Evolutionary conservation across 2,888 invertebrate genomes (phyloP).

Genomic region (Eumacrocentrus americanus): DNA sequence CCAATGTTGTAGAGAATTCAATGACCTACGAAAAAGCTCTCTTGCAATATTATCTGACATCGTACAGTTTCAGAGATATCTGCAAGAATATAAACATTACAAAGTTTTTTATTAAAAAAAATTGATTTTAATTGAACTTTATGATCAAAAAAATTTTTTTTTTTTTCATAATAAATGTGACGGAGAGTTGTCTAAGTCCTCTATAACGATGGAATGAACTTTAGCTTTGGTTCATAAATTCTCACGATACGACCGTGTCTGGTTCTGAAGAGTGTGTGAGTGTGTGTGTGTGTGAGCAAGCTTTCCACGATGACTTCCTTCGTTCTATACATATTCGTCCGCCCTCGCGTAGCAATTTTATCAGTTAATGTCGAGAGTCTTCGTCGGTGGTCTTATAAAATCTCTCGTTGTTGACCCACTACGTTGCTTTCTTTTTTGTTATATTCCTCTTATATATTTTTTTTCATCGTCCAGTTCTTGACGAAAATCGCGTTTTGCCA

Average conservation of each 20-base stretch:
- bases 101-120: background rate
- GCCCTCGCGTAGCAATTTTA: background rate
- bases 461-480: background rate
- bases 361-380: background rate
- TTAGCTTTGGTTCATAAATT: conserved; percentile 10
- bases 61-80: background rate
- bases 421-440: background rate
- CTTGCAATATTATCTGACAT: too few relatives aligned
- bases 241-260: background rate
- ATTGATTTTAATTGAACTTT: background rate
- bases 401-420: background rate
- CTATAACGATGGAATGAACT: conserved; percentile 4
- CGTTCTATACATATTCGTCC: background rate
- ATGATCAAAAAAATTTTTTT: background rate
- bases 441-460: background rate
- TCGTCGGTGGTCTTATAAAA: background rate
- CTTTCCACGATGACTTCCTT: background rate
- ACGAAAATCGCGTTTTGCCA: background rate
- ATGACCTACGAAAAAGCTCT: too few relatives aligned
- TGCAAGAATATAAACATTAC: background rate
- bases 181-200: background rate
- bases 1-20: too few relatives aligned
- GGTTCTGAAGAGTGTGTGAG: background rate
- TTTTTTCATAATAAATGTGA: background rate
- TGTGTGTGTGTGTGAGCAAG: too few relatives aligned